Conservation (phyloP, 2,797 vertebrate genomes). For the Ceryle rudis region DNA sequence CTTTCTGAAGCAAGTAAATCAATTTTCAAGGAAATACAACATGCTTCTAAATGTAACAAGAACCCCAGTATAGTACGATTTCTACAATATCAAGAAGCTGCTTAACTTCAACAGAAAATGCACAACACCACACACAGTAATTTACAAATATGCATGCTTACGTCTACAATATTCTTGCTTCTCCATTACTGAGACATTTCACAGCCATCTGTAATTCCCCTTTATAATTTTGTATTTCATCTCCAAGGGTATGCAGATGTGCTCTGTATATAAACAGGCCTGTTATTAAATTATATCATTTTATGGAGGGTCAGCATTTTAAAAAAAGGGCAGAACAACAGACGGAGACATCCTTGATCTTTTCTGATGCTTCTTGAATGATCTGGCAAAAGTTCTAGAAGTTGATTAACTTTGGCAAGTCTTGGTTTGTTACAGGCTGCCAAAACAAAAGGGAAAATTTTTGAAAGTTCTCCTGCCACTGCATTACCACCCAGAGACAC, state of each 20-base stretch:
- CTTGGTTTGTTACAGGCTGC: not conserved
- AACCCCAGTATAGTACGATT: not conserved
- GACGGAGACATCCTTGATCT: slow-evolving; percentile 32
- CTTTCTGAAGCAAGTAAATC: not conserved
- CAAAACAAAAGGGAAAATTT: not conserved
- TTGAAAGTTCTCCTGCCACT: slow-evolving; percentile 4
- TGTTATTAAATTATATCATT: slow-evolving; percentile 7
- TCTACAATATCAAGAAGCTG: not conserved
- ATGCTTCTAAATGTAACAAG: not conserved
- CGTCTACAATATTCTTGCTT: not conserved
- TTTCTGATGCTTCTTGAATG: slow-evolving; percentile 36
- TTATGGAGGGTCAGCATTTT: slow-evolving; percentile 12
- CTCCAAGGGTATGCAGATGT: slow-evolving; percentile 46
- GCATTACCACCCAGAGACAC: not conserved
- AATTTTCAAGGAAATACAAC: not conserved
- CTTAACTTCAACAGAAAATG: not conserved
- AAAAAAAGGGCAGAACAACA: slow-evolving; percentile 14
- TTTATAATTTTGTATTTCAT: slow-evolving; percentile 14
- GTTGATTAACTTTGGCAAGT: not conserved
- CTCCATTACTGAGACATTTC: slow-evolving; percentile 22
- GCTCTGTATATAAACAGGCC: slow-evolving; percentile 37
- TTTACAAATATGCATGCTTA: not conserved
- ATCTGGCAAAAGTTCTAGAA: slow-evolving; percentile 32
- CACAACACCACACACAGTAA: not conserved
- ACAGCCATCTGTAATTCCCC: slow-evolving; percentile 35